A percentile compares a stretch with the other conserved stretches of the same genome.
Conservation (phyloP, 2,888 invertebrate genomes). For the Lasioglossum calceatum region DNA sequence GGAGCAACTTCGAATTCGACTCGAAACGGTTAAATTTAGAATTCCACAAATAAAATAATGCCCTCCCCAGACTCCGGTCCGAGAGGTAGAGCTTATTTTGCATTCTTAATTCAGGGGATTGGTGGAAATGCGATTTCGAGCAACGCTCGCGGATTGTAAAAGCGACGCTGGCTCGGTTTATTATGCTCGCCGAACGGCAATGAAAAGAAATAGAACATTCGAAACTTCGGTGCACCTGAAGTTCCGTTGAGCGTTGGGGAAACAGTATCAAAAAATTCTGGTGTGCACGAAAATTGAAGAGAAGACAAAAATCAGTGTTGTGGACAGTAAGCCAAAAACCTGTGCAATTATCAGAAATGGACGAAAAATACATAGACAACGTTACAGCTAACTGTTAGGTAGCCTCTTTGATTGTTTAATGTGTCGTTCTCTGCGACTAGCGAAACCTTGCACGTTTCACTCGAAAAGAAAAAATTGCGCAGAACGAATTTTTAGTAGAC, state of each 20-base stretch:
- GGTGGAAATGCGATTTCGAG: not conserved
- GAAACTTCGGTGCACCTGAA: not conserved
- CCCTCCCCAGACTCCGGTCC: not conserved
- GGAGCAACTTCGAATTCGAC: constrained; percentile 1
- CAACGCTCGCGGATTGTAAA: not conserved
- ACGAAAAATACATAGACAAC: too few species aligned
- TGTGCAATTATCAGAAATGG: too few species aligned
- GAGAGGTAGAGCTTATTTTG: not conserved
- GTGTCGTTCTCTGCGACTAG: too few species aligned
- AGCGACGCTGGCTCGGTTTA: not conserved
- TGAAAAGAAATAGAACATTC: not conserved
- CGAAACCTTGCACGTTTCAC: not conserved
- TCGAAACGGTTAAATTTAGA: constrained; percentile 28
- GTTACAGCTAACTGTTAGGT: too few species aligned
- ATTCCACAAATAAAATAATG: constrained; percentile 22
- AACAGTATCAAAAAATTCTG: not conserved
- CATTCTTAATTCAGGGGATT: not conserved
- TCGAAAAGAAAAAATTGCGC: not conserved
- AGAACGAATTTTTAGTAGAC: not conserved
- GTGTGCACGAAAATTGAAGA: too few species aligned
- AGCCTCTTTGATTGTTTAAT: too few species aligned
- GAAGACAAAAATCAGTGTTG: too few species aligned
- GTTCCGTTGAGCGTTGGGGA: not conserved
- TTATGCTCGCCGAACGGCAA: not conserved
- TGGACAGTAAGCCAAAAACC: too few species aligned